Conservation (phyloP, 2,888 invertebrate species). For the Thelaira solivaga region DNA sequence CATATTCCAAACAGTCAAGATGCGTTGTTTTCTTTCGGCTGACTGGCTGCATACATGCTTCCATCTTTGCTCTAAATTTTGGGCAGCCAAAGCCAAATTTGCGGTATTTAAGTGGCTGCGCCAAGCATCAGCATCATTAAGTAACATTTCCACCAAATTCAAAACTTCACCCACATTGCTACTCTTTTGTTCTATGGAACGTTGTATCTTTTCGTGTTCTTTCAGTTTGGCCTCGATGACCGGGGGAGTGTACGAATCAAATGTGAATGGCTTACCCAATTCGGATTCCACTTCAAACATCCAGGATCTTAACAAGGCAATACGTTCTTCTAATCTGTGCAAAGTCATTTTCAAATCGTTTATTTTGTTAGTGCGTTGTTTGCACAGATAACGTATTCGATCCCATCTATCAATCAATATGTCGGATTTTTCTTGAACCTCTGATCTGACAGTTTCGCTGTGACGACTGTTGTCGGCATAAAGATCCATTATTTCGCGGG, state of each 20-base stretch:
- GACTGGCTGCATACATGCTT: slow-evolving; percentile 86
- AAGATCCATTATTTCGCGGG: slow-evolving; percentile 81
- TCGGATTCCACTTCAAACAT: slow-evolving; percentile 85
- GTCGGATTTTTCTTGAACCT: slow-evolving; percentile 79
- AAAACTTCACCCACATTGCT: slow-evolving; percentile 87
- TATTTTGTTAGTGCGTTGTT: slow-evolving; percentile 84
- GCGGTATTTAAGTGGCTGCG: slow-evolving; percentile 85
- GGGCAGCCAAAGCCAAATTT: slow-evolving; percentile 82
- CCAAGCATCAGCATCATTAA: slow-evolving; percentile 85
- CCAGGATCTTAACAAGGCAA: slow-evolving; percentile 85
- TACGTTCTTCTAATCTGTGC: slow-evolving; percentile 83
- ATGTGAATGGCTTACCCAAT: slow-evolving; percentile 82
- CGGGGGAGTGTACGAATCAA: slow-evolving; percentile 82
- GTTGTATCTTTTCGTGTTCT: slow-evolving; percentile 86
- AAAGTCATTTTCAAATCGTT: slow-evolving; percentile 85
- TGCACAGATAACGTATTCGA: slow-evolving; percentile 81
- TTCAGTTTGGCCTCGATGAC: slow-evolving; percentile 83
- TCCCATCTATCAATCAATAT: slow-evolving; percentile 84
- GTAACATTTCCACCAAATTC: slow-evolving; percentile 86
- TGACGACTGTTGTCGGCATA: slow-evolving; percentile 82
- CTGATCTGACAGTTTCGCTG: slow-evolving; percentile 79
- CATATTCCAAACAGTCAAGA: slow-evolving; percentile 81
- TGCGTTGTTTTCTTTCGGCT: slow-evolving; percentile 83
- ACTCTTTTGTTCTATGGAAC: slow-evolving; percentile 86
- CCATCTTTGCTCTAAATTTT: slow-evolving; percentile 88